Conservation (phyloP, 2,113 vertebrate species). For the Sylvilagus bachmani region DNA sequence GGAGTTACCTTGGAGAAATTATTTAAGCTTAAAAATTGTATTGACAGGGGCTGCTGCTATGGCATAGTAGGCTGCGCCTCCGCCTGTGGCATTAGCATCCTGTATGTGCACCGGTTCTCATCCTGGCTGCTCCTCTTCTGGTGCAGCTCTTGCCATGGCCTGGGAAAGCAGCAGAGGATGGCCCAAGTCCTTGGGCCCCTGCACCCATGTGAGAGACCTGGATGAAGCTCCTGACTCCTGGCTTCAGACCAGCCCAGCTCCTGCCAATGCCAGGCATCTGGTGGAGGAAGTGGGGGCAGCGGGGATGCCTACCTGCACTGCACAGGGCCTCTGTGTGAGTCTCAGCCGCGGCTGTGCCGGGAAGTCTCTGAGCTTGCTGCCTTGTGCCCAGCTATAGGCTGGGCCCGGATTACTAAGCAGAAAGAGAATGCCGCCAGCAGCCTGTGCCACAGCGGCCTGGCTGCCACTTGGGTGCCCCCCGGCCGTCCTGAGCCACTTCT, state of each 20-base stretch:
- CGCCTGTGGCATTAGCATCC: constrained; percentile 90
- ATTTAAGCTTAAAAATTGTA: constrained; percentile 52
- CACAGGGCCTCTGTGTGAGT: too few species aligned
- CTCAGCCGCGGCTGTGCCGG: too few species aligned
- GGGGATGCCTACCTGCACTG: not conserved
- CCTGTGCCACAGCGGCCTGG: too few species aligned
- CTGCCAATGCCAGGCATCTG: not conserved
- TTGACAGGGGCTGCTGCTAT: constrained; percentile 93
- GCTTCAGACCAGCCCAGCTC: too few species aligned
- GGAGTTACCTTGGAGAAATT: constrained; percentile 18
- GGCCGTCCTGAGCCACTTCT: not conserved
- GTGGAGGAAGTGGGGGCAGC: not conserved
- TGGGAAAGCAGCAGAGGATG: too few species aligned
- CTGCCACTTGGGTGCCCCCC: too few species aligned
- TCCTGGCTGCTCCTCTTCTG: too few species aligned
- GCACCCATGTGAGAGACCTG: too few species aligned
- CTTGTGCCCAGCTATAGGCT: not conserved
- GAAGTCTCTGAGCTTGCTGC: not conserved
- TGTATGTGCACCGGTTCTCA: too few species aligned
- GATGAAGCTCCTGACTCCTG: too few species aligned
- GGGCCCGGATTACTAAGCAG: not conserved
- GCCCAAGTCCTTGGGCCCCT: too few species aligned
- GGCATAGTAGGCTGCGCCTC: constrained; percentile 81
- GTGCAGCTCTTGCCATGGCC: too few species aligned
- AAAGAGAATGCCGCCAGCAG: not conserved